Evolutionary conservation across 2,888 invertebrate species (phyloP).

Genomic region (Orgyia antiqua): DNA sequence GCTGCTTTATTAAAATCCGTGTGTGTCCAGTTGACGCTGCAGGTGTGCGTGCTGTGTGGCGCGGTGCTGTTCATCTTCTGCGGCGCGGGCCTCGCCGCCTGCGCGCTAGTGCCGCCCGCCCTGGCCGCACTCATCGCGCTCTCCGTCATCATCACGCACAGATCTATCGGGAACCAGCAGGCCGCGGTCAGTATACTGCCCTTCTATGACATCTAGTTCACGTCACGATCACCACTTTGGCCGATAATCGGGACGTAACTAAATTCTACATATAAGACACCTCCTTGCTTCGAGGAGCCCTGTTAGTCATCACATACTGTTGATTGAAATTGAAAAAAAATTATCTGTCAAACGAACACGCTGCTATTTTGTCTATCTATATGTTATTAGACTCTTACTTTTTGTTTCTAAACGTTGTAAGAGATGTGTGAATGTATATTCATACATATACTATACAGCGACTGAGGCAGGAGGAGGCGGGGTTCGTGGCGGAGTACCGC

Average conservation of each 20-base stretch:
- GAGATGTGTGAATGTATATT: too few relatives aligned
- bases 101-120: conserved; percentile 29
- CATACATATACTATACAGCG: conserved; percentile 18
- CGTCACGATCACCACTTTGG: too few relatives aligned
- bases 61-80: conserved; percentile 82
- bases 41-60: conserved; percentile 77
- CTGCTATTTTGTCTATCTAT: too few relatives aligned
- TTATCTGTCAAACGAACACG: too few relatives aligned
- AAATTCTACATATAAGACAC: too few relatives aligned
- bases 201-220: neutral
- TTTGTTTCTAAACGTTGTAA: too few relatives aligned
- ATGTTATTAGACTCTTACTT: too few relatives aligned
- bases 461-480: conserved; percentile 77
- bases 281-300: too few relatives aligned
- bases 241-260: too few relatives aligned
- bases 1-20: too few relatives aligned
- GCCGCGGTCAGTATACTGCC: neutral
- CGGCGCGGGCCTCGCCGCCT: conserved; percentile 66
- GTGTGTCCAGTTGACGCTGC: conserved; percentile 46
- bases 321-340: too few relatives aligned
- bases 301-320: too few relatives aligned
- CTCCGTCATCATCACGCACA: conserved; percentile 20
- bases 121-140: conserved; percentile 19
- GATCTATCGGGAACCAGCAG: conserved; percentile 7
- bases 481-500: conserved; percentile 44